Base-by-base conservation (phyloP, 2,113 vertebrate species). In the Microcebus tavaratra region DNA sequence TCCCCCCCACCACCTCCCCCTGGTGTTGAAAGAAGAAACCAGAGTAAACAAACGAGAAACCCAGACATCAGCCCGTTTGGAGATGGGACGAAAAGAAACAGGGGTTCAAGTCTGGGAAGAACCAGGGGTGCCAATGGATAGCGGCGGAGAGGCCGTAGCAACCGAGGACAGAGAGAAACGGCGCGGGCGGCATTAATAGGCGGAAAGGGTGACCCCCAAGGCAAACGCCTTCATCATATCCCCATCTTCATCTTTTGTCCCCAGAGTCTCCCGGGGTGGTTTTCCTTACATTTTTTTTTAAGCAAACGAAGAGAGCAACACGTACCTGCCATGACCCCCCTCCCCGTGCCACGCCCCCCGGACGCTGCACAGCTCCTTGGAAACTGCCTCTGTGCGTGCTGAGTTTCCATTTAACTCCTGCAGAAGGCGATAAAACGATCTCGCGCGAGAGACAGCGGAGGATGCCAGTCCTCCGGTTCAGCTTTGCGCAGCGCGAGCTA, bases 401-500 rank as follows among this genome's bases (percentile, higher is more conserved):
- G 80, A 80, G 75, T 93, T 87, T 84, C 93, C 87, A 9, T 97
- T 88, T 88, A 86, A 95, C 53, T 91, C 83, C 5, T 2, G 6
- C 53, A 76, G 79, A 87, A 94, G 89, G 81, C 17, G 29, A 53
- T 15, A 34, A 17, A 8, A 48, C 11, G 12, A 11, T 79, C 73
- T 86, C 83, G 79, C 82, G 27, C 55, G 61, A 45, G 57, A 55
- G 0, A 75, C 59, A 73, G 34, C 61, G 39, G 65, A 48, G 92
- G 91, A 61, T 10, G 45, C 53, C 55, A 48, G 10, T 23, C 39
- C 25, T 50, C 55, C 55, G 21, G 45, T 39, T 86, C 42, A 20
- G 59, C 79, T 76, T 83, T 65, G 29, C 50, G 59, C 57, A 27
- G 73, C 72, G 21, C 36, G 91, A 75, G 39, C 50, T 73, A 68